Evolutionary conservation across 1,140 invertebrate genomes (phyloP).

Genomic region (Ceratosolen fusciceps): DNA sequence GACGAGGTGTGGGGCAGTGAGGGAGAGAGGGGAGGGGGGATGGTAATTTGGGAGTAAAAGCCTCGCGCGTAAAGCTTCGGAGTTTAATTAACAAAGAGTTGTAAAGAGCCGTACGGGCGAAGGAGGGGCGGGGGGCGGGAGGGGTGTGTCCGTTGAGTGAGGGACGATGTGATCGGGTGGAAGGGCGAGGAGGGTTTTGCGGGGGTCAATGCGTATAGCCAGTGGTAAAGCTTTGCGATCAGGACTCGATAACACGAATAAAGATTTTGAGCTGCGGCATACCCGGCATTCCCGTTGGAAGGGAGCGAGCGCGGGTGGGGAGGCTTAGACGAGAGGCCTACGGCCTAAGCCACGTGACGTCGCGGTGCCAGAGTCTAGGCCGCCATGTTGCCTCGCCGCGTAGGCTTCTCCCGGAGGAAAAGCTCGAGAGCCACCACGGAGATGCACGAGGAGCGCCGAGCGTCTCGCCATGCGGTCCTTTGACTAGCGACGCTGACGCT

Average conservation of each 20-base stretch:
- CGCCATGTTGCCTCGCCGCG: conserved; percentile 55
- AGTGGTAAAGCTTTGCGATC: background rate
- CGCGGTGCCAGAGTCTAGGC: conserved; percentile 21
- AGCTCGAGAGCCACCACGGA: conserved; percentile 53
- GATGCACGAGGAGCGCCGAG: conserved; percentile 57
- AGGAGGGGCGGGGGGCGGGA: too few relatives aligned
- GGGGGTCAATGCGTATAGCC: too few relatives aligned
- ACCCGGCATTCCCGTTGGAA: conserved; percentile 2
- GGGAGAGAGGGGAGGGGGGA: too few relatives aligned
- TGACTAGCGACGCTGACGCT: conserved; percentile 1
- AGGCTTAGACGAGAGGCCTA: conserved; percentile 18
- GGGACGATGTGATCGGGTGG: background rate
- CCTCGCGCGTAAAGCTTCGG: too few relatives aligned
- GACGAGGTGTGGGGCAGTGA: too few relatives aligned
- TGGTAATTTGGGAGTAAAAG: too few relatives aligned
- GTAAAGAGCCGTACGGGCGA: too few relatives aligned
- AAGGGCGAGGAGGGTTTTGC: too few relatives aligned
- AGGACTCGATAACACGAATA: conserved; percentile 32
- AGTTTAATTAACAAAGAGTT: too few relatives aligned
- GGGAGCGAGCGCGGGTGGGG: background rate
- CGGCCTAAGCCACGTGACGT: conserved; percentile 52
- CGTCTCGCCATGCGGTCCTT: conserved; percentile 59
- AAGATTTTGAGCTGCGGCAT: conserved; percentile 23
- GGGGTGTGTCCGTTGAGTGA: background rate
- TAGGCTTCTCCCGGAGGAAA: conserved; percentile 12